phyloP scores from a whole-genome alignment of 2,113 vertebrate genomes.

The Carettochelys insculpta region DNA sequence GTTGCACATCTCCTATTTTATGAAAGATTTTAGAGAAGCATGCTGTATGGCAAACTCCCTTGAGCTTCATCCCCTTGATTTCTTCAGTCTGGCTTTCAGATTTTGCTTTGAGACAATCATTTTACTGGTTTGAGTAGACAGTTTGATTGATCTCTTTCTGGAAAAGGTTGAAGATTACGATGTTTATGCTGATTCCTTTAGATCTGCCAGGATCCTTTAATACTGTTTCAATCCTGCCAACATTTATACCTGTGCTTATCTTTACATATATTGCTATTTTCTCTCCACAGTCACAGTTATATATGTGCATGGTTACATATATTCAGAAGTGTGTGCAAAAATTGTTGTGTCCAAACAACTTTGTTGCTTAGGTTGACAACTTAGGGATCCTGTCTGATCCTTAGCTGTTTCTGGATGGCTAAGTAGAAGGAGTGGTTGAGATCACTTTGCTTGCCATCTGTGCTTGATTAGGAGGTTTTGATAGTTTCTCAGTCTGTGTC shows the following conservation, averaged over 20 bases:
- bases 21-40: background rate
- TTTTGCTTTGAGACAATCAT: background rate
- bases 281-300: background rate
- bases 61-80: background rate
- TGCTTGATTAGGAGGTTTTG: background rate
- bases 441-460: background rate
- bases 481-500: background rate
- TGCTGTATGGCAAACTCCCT: background rate
- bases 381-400: background rate
- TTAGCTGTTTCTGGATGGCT: background rate
- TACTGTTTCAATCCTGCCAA: background rate
- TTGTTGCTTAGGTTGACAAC: background rate
- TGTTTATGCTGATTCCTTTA: background rate
- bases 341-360: background rate
- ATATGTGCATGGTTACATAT: background rate
- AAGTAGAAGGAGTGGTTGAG: background rate
- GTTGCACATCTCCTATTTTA: background rate
- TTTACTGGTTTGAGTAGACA: background rate
- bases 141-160: background rate
- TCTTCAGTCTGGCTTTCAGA: background rate
- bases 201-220: background rate
- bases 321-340: background rate
- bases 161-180: background rate
- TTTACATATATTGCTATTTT: background rate
- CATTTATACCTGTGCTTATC: background rate